Evolutionary conservation across 2,113 vertebrate species (phyloP).

Genomic region (Sula dactylatra): DNA sequence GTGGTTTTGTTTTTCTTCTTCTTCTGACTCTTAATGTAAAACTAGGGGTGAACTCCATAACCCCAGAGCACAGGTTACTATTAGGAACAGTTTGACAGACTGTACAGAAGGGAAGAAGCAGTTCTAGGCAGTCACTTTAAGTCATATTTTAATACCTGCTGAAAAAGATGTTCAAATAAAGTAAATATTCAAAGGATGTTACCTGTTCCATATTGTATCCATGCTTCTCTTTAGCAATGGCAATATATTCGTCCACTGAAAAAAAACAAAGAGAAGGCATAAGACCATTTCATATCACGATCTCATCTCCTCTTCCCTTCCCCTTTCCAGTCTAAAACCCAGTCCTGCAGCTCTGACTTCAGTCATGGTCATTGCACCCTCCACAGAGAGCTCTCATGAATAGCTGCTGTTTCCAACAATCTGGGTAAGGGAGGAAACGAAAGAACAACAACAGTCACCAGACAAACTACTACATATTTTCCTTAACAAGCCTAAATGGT

Average conservation of each 20-base stretch:
- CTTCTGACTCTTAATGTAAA: neutral
- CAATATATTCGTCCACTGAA: constrained; percentile 94
- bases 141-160: neutral
- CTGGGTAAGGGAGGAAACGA: neutral
- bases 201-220: constrained; percentile 99
- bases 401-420: neutral
- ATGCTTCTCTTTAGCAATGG: constrained; percentile 94
- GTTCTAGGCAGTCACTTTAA: neutral
- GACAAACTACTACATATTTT: neutral
- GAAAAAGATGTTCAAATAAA: neutral
- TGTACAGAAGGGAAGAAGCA: neutral
- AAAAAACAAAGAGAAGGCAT: constrained; percentile 60
- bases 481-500: neutral
- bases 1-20: neutral
- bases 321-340: neutral
- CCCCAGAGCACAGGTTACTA: neutral
- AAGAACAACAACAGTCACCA: neutral
- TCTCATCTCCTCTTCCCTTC: neutral
- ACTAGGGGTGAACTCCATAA: neutral
- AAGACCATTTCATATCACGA: neutral
- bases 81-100: neutral
- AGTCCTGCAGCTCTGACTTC: neutral
- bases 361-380: neutral
- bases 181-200: constrained; percentile 12
- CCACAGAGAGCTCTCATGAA: neutral